Base-by-base conservation (phyloP, 2,113 vertebrate species). In the Atractosteus spatula region DNA sequence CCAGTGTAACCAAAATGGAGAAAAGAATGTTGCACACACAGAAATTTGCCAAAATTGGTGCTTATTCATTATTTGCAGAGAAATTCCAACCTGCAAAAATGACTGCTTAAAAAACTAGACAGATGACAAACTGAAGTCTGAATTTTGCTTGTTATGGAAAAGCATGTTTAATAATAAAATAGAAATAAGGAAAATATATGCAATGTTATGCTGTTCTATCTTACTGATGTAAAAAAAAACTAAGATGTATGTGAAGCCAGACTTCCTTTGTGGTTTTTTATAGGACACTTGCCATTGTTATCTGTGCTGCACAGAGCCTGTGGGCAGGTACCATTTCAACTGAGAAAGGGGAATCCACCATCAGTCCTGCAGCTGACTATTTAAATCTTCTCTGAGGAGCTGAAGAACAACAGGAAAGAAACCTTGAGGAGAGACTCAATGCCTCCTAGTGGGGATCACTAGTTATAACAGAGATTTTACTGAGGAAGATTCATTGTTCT, bases 181-280 rank as follows among this genome's bases (percentile, higher is more conserved):
- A 59, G 2, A 59, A 14, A n/a, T 13, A 13, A n/a, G 10, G 10
- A 59, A 59, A 59, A 13, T 13, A 7, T 7, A n/a, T 13, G 12
- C 11, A 59, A 8, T 5, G 4, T 13, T 59, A 6, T 59, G 57
- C 3, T 5, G 3, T 59, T 13, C 57, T 13, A 7, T 51, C 57
- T 59, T 59, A n/a, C n/a, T 59, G 57, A 59, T n/a, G n/a, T 13
- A 59, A n/a, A n/a, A 59, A 59, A 59, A 16, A 13, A 59, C 47
- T 56, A 65, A 41, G 16, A 57, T 10, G 56, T 68, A 43, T 66
- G 47, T 74, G 64, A 43, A 66, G 73, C 72, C 64, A 64, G 42
- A 73, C 77, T 76, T 61, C 69, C 71, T 87, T 56, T 86, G 79
- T 81, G 76, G n/a, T 79, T 79, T 84, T 84, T 76, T 63, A 71